Conservation (phyloP, 2,888 invertebrate species). For the Nesidiocoris tenuis region DNA sequence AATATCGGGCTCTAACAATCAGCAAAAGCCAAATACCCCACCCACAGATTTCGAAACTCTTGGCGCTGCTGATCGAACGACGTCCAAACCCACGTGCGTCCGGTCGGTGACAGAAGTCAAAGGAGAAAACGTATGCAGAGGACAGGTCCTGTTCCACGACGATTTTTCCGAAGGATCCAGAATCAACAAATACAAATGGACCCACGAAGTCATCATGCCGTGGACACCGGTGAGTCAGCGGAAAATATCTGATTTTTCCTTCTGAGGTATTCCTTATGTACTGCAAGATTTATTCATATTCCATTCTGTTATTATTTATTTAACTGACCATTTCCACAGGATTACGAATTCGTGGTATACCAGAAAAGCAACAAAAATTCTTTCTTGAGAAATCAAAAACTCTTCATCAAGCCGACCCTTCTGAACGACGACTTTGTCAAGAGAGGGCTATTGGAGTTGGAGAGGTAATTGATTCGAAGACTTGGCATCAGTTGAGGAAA, state of each 20-base stretch:
- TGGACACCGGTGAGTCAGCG: conserved; percentile 46
- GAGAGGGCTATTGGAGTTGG: conserved; percentile 45
- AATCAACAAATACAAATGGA: conserved; percentile 43
- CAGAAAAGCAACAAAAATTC: conserved; percentile 51
- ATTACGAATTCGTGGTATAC: conserved; percentile 54
- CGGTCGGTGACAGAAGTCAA: conserved; percentile 44
- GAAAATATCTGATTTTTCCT: neutral
- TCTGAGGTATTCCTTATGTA: neutral
- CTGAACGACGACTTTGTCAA: conserved; percentile 50
- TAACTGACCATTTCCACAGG: conserved; percentile 50
- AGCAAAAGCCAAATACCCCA: neutral
- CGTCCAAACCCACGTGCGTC: conserved; percentile 27
- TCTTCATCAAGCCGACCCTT: conserved; percentile 56
- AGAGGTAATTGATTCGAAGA: conserved; percentile 44
- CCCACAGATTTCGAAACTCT: neutral
- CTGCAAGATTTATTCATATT: neutral
- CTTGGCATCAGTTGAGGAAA: too few relatives aligned
- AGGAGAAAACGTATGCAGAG: conserved; percentile 45
- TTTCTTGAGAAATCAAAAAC: conserved; percentile 50
- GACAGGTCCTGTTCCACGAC: conserved; percentile 45
- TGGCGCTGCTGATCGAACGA: neutral
- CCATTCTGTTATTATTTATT: neutral
- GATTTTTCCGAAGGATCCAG: conserved; percentile 28
- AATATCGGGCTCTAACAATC: neutral
- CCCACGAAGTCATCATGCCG: conserved; percentile 48